Evolutionary conservation across 2,113 vertebrate genomes (phyloP), one percentile per base, ranked within the genome.

Genomic region (Microtus richardsoni): DNA sequence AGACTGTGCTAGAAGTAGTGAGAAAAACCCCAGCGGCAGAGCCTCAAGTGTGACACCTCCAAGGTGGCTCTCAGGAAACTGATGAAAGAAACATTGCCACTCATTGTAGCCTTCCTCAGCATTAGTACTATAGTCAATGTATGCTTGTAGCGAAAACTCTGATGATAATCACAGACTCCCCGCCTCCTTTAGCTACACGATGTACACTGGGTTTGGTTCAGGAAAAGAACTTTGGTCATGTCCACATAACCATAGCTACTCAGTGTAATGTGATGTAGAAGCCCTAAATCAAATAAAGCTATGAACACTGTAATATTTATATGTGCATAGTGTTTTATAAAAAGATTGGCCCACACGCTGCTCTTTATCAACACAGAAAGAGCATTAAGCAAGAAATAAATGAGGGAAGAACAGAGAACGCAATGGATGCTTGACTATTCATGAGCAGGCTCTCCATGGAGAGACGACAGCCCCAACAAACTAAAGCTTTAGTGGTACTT

Each of bases 311-410:
- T 99, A 98, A 98, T 99, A 99, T 99, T 99, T 99, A 99, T 99
- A 99, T 99, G 99, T 99, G 99, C 99, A 99, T 99, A 99, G 99
- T 99, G 99, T 99, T 99, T 99, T 99, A 99, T 99, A 99, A 99
- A 99, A 99, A 99, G 98, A 99, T 99, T 99, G 99, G 99, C 99
- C 99, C 99, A 99, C 99, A 99, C 98, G 99, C 99, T 99, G 99
- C 99, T 99, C 99, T 99, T 99, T 98, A 98, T 99, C 99, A 98
- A 99, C 99, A 99, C 98, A 99, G 98, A 99, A 98, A 99, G 98
- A 99, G 99, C 98, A 98, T 99, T 98, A 98, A 99, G 99, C 99
- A 99, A 99, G 98, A 99, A 99, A 98, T 98, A 68, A 99, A 99
- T 98, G 99, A 98, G 90, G 99, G 98, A 99, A 99, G 98, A 99